These are phyloP conservation scores for Bombus consobrinus DNA, from an alignment of 1,140 invertebrate genomes.

Conservation along the genomic window DNA sequence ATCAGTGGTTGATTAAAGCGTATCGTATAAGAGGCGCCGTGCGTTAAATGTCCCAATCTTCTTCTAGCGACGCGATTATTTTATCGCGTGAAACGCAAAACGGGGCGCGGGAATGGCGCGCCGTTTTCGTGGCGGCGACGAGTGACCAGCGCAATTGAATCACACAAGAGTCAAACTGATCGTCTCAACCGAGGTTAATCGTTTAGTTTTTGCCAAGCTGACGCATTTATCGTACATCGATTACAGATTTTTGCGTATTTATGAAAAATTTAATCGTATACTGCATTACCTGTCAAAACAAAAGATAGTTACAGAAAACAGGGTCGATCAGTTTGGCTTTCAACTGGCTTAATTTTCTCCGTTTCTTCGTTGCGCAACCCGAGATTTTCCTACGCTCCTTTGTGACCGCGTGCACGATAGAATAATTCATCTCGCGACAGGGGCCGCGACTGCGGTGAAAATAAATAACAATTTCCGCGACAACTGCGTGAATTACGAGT, in stretches of 20 bases:
- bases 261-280: neutral
- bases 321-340: neutral
- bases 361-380: neutral
- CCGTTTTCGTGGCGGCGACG: slow-evolving; percentile 3
- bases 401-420: neutral
- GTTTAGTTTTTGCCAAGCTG: neutral
- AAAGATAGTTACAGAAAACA: neutral
- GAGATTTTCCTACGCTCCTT: neutral
- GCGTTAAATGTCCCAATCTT: slow-evolving; percentile 23
- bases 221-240: neutral
- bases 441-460: neutral
- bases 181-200: neutral
- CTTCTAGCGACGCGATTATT: slow-evolving; percentile 28
- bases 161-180: neutral
- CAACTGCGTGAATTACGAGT: slow-evolving; percentile 6
- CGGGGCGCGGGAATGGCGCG: neutral
- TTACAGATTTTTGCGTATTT: neutral
- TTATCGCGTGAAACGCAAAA: slow-evolving; percentile 23
- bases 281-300: neutral
- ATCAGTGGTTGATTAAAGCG: slow-evolving; percentile 17
- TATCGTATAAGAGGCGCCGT: slow-evolving; percentile 33
- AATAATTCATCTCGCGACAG: slow-evolving; percentile 31
- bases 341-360: neutral
- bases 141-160: no score
- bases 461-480: slow-evolving; percentile 29